Evolutionary conservation across 2,797 vertebrate species (phyloP).

Genomic region (Phrynocephalus guinanensis): DNA sequence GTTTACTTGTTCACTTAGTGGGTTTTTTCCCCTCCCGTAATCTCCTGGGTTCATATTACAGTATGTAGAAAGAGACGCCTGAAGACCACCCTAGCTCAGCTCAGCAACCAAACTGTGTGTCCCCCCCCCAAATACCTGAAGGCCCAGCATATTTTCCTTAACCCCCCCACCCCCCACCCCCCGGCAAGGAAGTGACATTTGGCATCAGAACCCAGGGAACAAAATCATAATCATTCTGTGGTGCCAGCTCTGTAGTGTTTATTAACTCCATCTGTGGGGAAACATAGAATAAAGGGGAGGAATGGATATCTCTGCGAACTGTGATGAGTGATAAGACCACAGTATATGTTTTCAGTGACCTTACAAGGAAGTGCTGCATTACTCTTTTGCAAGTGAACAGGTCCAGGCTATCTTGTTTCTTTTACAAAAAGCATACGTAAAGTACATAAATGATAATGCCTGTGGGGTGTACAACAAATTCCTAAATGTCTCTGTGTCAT

Average conservation of each 20-base stretch:
- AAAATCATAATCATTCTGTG: neutral
- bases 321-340: conserved; percentile 7
- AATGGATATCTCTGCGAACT: conserved; percentile 28
- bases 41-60: conserved; percentile 39
- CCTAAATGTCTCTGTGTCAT: conserved; percentile 12
- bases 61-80: conserved; percentile 21
- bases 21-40: conserved; percentile 39
- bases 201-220: neutral
- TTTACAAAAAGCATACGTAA: neutral
- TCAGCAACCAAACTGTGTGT: accelerated
- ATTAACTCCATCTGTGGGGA: neutral
- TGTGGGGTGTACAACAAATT: neutral
- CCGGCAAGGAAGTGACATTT: neutral
- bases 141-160: neutral
- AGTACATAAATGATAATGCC: neutral
- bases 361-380: conserved; percentile 38
- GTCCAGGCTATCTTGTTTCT: conserved; percentile 19
- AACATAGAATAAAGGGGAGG: neutral
- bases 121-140: conserved; percentile 7
- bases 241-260: neutral
- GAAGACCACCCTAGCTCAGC: conserved; percentile 30
- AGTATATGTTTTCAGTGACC: conserved; percentile 41
- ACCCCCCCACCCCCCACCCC: neutral
- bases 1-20: conserved; percentile 50
- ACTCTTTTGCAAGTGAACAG: conserved; percentile 4